These are phyloP conservation scores for Dasypolia templi DNA, from an alignment of 2,888 invertebrate species.

Conservation along the genomic window DNA sequence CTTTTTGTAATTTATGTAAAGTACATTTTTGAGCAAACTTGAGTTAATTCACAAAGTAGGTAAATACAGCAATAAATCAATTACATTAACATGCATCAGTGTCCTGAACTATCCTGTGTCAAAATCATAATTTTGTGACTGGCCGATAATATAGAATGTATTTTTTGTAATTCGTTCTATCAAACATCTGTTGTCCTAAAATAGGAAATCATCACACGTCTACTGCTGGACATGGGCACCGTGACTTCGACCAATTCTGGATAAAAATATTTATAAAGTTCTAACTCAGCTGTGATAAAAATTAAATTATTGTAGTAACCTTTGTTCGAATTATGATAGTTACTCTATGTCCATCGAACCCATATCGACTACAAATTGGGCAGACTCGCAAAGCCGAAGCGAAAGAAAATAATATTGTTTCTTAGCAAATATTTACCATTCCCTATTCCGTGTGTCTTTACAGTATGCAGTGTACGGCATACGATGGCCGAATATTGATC, in stretches of 20 bases:
- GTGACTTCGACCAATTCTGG: too few relatives aligned
- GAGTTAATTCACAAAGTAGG: not conserved
- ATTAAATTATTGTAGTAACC: conserved; percentile 1
- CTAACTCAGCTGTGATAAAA: not conserved
- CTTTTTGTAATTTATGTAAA: not conserved
- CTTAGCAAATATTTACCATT: conserved; percentile 88
- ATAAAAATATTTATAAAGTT: too few relatives aligned
- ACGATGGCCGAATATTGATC: conserved; percentile 71
- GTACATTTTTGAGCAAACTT: not conserved
- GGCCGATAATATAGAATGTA: too few relatives aligned
- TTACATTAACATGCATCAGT: conserved; percentile 42
- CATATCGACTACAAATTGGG: conserved; percentile 89
- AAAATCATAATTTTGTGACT: not conserved
- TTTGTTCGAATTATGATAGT: conserved; percentile 64
- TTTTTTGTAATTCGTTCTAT: not conserved
- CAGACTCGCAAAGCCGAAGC: conserved; percentile 77
- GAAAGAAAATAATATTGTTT: conserved; percentile 90
- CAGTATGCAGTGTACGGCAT: conserved; percentile 65
- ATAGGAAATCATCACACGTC: too few relatives aligned
- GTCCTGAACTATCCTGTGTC: not conserved
- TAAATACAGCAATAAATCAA: conserved; percentile 49
- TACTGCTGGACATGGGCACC: too few relatives aligned
- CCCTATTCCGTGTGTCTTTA: conserved; percentile 82
- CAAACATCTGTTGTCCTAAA: not conserved
- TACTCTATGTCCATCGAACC: conserved; percentile 81